A percentile compares a stretch with the other conserved stretches of the same genome.
These are phyloP conservation scores for Luscinia megarhynchos DNA, from an alignment of 2,797 vertebrate species.

Conservation along the genomic window DNA sequence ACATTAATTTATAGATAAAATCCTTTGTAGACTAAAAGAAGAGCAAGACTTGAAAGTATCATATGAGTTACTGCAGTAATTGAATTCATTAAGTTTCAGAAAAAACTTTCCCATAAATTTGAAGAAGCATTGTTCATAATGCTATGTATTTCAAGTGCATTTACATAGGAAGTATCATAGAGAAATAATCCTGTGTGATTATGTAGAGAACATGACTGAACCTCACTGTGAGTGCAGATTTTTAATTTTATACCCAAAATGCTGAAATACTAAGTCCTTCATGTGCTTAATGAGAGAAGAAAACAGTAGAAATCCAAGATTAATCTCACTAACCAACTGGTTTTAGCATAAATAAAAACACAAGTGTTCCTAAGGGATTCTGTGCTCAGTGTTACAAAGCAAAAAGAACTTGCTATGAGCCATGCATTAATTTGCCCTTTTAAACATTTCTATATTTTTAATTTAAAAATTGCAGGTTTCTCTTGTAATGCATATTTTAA, in stretches of 20 bases:
- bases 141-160: not conserved
- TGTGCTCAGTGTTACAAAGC: not conserved
- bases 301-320: not conserved
- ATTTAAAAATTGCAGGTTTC: not conserved
- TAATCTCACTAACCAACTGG: not conserved
- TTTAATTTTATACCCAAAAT: not conserved
- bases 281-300: not conserved
- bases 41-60: not conserved
- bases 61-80: not conserved
- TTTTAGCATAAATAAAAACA: not conserved
- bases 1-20: not conserved
- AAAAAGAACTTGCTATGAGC: not conserved
- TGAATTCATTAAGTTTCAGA: not conserved
- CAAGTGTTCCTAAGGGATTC: not conserved
- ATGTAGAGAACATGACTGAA: not conserved
- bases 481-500: conserved; percentile 26
- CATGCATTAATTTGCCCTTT: not conserved
- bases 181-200: not conserved
- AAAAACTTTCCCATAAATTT: not conserved
- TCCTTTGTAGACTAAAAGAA: not conserved
- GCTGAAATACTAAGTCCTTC: not conserved
- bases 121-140: not conserved
- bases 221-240: not conserved
- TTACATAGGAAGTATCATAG: not conserved
- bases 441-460: not conserved